Evolutionary conservation across 2,888 invertebrate genomes (phyloP).

Genomic region (Mystacides longicornis): DNA sequence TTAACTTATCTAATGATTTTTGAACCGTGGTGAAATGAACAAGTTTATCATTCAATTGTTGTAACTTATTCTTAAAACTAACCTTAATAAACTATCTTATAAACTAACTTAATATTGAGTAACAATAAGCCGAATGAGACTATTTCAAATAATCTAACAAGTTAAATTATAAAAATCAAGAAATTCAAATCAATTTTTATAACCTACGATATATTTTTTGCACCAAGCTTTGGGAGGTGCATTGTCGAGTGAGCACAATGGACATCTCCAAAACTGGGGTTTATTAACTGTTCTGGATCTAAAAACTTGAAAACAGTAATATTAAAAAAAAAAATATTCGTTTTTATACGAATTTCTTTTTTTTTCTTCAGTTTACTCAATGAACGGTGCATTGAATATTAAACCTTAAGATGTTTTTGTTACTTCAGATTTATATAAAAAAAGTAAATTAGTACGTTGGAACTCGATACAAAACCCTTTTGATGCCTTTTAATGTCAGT

Average conservation of each 20-base stretch:
- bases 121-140: conserved; percentile 17
- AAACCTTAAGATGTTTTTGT: neutral
- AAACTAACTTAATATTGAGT: conserved; percentile 7
- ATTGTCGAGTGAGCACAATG: too few relatives aligned
- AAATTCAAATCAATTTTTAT: conserved; percentile 3
- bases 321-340: conserved; percentile 5
- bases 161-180: conserved; percentile 11
- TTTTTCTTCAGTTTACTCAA: conserved; percentile 11
- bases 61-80: conserved; percentile 10
- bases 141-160: conserved; percentile 3
- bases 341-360: neutral
- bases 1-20: conserved; percentile 17
- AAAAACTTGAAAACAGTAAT: conserved; percentile 18
- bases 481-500: neutral
- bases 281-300: conserved; percentile 14
- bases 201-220: conserved; percentile 4
- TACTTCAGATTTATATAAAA: neutral
- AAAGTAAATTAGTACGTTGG: too few relatives aligned
- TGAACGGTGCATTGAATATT: conserved; percentile 9
- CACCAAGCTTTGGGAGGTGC: neutral
- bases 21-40: conserved; percentile 15
- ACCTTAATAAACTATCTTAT: neutral
- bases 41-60: conserved; percentile 7
- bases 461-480: neutral
- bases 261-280: neutral